Conservation (phyloP, 2,888 invertebrate genomes). For the Pseudococcus viburni region DNA sequence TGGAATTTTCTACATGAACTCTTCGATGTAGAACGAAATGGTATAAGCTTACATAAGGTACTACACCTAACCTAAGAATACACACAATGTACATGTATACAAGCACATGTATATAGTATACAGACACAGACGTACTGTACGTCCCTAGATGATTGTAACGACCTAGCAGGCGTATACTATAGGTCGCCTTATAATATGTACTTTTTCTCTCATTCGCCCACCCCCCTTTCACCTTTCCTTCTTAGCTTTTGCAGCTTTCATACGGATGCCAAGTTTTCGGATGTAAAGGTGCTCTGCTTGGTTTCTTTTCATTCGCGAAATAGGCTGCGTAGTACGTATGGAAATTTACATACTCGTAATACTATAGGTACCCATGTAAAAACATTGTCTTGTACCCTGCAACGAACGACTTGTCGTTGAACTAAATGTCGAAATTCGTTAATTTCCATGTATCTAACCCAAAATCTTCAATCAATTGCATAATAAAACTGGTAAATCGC, state of each 20-base stretch:
- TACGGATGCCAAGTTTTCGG: slow-evolving; percentile 9
- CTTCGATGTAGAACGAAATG: slow-evolving; percentile 9
- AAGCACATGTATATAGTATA: not conserved
- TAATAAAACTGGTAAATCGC: too few relatives aligned
- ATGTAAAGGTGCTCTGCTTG: not conserved
- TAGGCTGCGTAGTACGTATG: not conserved
- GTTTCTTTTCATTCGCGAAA: not conserved
- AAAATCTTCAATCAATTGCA: too few relatives aligned
- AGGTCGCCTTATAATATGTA: not conserved
- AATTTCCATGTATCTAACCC: too few relatives aligned
- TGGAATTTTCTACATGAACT: slow-evolving; percentile 31
- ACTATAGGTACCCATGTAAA: too few relatives aligned
- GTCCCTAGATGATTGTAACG: slow-evolving; percentile 33
- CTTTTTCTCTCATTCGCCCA: not conserved
- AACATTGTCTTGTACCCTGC: too few relatives aligned
- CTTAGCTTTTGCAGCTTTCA: not conserved
- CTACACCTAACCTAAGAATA: not conserved
- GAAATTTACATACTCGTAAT: not conserved
- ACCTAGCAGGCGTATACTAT: slow-evolving; percentile 10
- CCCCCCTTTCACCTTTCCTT: not conserved
- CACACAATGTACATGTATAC: not conserved
- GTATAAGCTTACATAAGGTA: not conserved
- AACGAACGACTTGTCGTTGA: too few relatives aligned
- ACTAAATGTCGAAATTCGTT: too few relatives aligned
- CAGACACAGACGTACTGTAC: not conserved